These are phyloP conservation scores for Parauchenoglanis punctatus DNA, from an alignment of 2,797 vertebrate species.

Conservation along the genomic window DNA sequence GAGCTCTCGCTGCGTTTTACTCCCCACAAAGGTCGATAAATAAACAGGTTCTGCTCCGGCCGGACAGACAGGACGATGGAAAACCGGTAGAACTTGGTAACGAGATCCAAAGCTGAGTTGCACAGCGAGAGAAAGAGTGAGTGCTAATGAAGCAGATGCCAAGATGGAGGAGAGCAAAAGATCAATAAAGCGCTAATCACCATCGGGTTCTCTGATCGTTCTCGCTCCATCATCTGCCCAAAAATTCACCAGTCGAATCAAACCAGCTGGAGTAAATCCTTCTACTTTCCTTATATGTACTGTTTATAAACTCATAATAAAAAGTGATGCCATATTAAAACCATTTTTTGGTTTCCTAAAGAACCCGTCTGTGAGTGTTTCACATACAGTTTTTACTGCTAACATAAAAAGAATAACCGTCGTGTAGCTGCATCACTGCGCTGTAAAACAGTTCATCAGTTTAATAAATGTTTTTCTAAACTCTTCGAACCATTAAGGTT, in stretches of 20 bases:
- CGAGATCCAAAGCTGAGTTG: neutral
- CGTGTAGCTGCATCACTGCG: no score
- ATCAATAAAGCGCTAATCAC: constrained; percentile 74
- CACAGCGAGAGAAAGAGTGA: neutral
- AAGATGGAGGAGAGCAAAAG: neutral
- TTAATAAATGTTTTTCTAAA: no score
- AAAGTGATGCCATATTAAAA: neutral
- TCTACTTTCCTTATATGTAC: neutral
- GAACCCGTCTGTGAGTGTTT: neutral
- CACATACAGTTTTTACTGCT: neutral
- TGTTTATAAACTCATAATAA: neutral
- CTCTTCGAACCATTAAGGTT: neutral
- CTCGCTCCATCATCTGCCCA: constrained; percentile 38
- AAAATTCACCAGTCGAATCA: no score
- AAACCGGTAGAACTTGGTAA: neutral
- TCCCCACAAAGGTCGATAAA: constrained; percentile 51
- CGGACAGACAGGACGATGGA: constrained; percentile 3
- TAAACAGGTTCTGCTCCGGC: constrained; percentile 54
- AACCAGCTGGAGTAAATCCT: no score
- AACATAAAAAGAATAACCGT: no score
- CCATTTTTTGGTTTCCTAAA: no score
- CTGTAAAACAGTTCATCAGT: no score
- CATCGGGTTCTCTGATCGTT: constrained; percentile 61
- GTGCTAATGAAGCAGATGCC: constrained; percentile 16
- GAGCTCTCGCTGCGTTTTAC: constrained; percentile 52